phyloP scores from a whole-genome alignment of 2,113 vertebrate species.

The Trichechus manatus region DNA sequence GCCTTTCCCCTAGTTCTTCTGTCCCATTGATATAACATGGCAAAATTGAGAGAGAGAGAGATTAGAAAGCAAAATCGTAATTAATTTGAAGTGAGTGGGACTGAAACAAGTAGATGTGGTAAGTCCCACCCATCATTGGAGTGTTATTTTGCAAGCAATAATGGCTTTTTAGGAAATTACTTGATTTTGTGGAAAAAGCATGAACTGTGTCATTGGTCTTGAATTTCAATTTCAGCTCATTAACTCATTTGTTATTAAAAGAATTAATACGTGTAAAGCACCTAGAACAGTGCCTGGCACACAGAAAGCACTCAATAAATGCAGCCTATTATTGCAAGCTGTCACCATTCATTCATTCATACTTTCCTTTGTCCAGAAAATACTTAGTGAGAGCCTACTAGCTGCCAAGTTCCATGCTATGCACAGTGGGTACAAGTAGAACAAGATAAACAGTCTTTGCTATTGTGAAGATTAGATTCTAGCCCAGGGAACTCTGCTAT shows the following conservation, averaged over 20 bases:
- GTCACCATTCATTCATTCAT: background rate
- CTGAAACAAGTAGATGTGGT: background rate
- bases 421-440: background rate
- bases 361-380: background rate
- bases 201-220: constrained; percentile 26
- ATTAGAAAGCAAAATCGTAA: background rate
- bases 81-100: background rate
- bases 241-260: constrained; percentile 18
- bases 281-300: background rate
- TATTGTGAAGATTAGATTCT: background rate
- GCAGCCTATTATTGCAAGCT: background rate
- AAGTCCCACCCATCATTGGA: background rate
- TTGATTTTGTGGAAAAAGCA: background rate
- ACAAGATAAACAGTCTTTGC: background rate
- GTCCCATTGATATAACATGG: background rate
- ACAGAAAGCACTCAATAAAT: constrained; percentile 3
- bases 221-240: constrained; percentile 28
- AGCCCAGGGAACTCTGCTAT: background rate
- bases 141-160: background rate
- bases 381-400: background rate
- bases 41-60: background rate
- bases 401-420: background rate
- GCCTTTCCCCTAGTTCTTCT: constrained; percentile 24
- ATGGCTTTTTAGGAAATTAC: constrained; percentile 29
- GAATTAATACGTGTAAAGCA: background rate